Base-by-base conservation (phyloP, 2,888 invertebrate genomes). In the Tanytarsus gracilentus region DNA sequence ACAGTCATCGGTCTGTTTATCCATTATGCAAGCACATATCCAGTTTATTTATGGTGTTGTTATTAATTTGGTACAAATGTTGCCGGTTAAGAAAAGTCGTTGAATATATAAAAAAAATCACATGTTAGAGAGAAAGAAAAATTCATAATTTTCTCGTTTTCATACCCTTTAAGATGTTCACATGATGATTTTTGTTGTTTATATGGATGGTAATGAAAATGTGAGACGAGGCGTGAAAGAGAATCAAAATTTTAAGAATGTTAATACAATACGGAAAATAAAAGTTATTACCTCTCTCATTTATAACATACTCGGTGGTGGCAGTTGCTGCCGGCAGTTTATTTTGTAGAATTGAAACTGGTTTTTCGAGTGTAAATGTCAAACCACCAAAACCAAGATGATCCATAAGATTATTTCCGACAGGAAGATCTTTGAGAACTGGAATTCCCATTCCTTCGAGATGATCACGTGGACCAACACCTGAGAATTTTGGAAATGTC, bases 371-470 rank as follows among this genome's bases (percentile, higher is more conserved):
- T 63, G 85, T 71, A 69, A 88, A 88, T 2, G 87, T 86, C 61
- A 88, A 67, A n/a, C 60, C 60, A 14, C 50, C 60, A 14, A 60
- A 60, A 11, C 87, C 91, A 1, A 91, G 88, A 70, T 92, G 92
- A 71, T 92, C 92, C 72, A 92, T 91, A 49, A 92, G 75, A 68
- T 92, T 90, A 67, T 88, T 83, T 0, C 90, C 90, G 0, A 85
- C 88, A 0, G 80, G 80, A 44, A 89, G 75, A 72, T 93, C 85
- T 68, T 83, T 83, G 1, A 92, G 66, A 0, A 89, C 82, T 6
- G 80, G 81, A 50, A 93, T 86, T 3, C 85, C 85, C 1, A 85
- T 76, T 49, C 83, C 77, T 63, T 75, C 73, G 9, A 91, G 75
- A 66, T 91, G 88, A 11, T 82, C 74, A 59, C 77, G 76, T 0